Percentiles rank a stretch among this genome's conserved stretches.
Conservation (phyloP, 30 jellyfish, hydroid and myxozoan species). For the Aurelia sp. region DNA sequence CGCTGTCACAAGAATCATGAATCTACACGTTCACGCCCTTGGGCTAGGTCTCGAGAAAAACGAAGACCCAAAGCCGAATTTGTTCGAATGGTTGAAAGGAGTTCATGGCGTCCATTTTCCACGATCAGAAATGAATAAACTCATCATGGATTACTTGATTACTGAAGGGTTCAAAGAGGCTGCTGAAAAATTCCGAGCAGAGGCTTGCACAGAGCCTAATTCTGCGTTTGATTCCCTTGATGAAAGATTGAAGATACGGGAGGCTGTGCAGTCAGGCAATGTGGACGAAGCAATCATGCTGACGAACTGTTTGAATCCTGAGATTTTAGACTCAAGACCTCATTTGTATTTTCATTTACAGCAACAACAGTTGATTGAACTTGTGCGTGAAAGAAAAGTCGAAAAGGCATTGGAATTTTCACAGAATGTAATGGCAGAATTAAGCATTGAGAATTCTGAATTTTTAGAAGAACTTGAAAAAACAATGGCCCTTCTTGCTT, state of each 20-base stretch:
- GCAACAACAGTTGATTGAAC: conserved; percentile 94
- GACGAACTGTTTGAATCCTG: conserved; percentile 89
- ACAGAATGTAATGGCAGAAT: conserved; percentile 93
- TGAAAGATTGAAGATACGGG: conserved; percentile 85
- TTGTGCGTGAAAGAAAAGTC: conserved; percentile 76
- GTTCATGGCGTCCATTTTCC: conserved; percentile 68
- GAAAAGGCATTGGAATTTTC: conserved; percentile 91
- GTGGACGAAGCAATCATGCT: conserved; percentile 83
- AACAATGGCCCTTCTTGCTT: conserved; percentile 96
- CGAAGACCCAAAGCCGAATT: conserved; percentile 54
- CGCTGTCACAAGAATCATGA: conserved; percentile 11
- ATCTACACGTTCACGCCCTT: conserved; percentile 44
- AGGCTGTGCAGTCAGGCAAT: conserved; percentile 87
- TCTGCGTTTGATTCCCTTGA: conserved; percentile 86
- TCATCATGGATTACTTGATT: conserved; percentile 89
- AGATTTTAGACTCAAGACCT: conserved; percentile 84
- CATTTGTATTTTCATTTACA: conserved; percentile 88
- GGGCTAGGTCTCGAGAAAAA: conserved; percentile 66
- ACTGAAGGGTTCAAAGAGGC: conserved; percentile 99
- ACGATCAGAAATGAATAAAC: conserved; percentile 85
- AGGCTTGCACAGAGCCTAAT: conserved; percentile 89
- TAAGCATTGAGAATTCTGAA: conserved; percentile 73
- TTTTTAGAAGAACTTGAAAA: conserved; percentile 86
- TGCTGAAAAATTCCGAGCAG: conserved; percentile 92
- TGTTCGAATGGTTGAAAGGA: conserved; percentile 75